phyloP scores from a whole-genome alignment of 2,797 vertebrate genomes.

The Falco cherrug region DNA sequence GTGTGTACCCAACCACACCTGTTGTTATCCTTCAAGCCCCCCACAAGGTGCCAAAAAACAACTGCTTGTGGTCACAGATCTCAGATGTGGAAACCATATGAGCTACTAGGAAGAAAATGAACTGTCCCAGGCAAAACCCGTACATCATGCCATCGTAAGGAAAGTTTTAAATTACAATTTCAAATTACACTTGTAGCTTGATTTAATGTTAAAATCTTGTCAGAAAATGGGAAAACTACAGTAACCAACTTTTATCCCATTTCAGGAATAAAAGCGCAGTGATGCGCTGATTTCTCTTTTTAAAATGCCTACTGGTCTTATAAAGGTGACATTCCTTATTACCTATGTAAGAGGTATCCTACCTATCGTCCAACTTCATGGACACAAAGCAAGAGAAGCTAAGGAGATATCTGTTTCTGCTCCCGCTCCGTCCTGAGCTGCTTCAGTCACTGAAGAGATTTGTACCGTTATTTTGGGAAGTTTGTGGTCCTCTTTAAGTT shows the following conservation, averaged over 20 bases:
- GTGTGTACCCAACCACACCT: background rate
- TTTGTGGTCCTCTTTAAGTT: background rate
- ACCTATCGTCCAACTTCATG: background rate
- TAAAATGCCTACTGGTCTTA: background rate
- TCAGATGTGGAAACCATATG: background rate
- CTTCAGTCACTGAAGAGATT: background rate
- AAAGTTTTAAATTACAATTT: background rate
- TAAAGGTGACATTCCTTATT: background rate
- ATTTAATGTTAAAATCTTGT: background rate
- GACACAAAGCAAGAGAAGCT: background rate
- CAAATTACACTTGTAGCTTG: background rate
- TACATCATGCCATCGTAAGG: background rate
- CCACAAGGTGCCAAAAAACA: background rate
- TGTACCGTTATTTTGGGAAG: background rate
- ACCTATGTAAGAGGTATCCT: background rate
- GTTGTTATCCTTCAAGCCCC: background rate
- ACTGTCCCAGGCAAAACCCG: background rate
- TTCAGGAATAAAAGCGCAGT: background rate
- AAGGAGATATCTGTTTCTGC: background rate
- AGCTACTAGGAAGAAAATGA: background rate
- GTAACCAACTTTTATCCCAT: background rate
- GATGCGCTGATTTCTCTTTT: background rate
- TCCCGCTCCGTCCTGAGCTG: background rate
- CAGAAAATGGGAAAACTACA: background rate
- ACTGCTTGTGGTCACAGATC: background rate